Conservation (phyloP, 2,113 vertebrate genomes). For the Pomatorhinus ruficollis region DNA sequence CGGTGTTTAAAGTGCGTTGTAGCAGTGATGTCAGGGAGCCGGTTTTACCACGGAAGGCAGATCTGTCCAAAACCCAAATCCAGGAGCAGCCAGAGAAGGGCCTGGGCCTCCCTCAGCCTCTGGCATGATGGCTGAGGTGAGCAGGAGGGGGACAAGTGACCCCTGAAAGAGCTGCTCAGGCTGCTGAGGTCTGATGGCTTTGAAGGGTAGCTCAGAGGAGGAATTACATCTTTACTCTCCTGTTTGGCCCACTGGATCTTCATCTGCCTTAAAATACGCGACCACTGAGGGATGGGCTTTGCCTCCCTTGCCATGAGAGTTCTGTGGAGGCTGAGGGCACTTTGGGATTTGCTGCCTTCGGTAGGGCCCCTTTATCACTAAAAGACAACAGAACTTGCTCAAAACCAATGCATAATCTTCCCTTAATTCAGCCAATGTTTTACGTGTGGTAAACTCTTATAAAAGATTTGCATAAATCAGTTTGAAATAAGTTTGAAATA, state of each 20-base stretch:
- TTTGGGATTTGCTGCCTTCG: background rate
- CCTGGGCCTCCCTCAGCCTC: background rate
- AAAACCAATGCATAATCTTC: background rate
- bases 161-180: background rate
- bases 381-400: background rate
- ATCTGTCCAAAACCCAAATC: background rate
- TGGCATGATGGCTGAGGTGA: background rate
- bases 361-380: background rate
- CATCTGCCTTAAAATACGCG: background rate
- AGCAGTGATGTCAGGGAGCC: background rate
- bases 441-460: background rate
- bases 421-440: background rate
- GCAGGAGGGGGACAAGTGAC: background rate
- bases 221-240: too few relatives aligned
- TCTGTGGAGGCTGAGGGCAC: background rate
- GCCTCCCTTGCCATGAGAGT: background rate
- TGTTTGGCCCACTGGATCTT: background rate
- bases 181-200: background rate
- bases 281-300: background rate
- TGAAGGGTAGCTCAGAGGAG: background rate
- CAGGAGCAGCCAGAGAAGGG: background rate
- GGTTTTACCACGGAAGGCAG: background rate
- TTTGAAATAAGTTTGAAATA: background rate
- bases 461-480: background rate
- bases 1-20: rapidly evolving